Conservation (phyloP, 2,888 invertebrate genomes). For the Cybosia mesomella region DNA sequence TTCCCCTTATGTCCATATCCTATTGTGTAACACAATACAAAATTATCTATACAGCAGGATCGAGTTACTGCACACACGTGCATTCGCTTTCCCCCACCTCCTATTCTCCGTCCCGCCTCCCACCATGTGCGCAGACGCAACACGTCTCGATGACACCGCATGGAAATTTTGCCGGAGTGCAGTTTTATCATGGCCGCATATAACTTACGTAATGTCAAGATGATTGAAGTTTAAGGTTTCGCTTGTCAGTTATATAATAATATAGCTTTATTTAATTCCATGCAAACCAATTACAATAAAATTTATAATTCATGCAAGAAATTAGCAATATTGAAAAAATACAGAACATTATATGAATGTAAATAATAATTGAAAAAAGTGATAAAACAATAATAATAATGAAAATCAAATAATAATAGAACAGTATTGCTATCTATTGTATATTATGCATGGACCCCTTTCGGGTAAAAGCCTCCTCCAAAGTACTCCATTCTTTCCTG, state of each 20-base stretch:
- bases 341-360: too few species aligned
- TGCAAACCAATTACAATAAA: too few species aligned
- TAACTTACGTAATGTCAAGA: slow-evolving; percentile 51
- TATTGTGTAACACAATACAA: slow-evolving; percentile 62
- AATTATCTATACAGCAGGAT: slow-evolving; percentile 69
- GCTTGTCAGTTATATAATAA: slow-evolving; percentile 20
- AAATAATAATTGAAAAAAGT: too few species aligned
- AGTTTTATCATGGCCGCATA: slow-evolving; percentile 51
- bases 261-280: too few species aligned
- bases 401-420: too few species aligned
- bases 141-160: slow-evolving; percentile 47
- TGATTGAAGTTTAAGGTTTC: slow-evolving; percentile 54
- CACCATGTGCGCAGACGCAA: slow-evolving; percentile 40
- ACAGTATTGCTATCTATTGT: too few species aligned
- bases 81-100: slow-evolving; percentile 43
- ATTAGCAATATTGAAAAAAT: too few species aligned
- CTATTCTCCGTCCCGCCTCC: slow-evolving; percentile 33
- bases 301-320: too few species aligned
- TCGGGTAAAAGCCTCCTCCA: too few species aligned
- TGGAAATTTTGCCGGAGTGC: slow-evolving; percentile 51
- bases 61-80: slow-evolving; percentile 73
- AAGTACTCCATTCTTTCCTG: too few species aligned
- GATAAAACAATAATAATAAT: too few species aligned
- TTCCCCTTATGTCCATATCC: slow-evolving; percentile 45
- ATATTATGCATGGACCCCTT: too few species aligned